Base-by-base conservation (phyloP, 2,113 vertebrate genomes). In the Sterna hirundo region DNA sequence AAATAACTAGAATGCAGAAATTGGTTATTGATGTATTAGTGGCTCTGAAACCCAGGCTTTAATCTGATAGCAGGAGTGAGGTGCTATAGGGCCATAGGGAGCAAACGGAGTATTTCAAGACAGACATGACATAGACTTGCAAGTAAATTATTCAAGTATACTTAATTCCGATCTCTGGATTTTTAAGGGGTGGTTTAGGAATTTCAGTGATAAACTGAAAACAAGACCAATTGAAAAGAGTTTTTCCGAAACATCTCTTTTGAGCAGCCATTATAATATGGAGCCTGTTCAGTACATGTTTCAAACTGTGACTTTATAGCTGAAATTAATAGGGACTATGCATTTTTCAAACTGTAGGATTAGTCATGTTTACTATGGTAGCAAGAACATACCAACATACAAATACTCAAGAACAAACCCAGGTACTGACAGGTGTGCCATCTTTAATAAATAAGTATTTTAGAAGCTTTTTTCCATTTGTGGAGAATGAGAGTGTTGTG, bases 211-310 rank as follows among this genome's bases (percentile, higher is more conserved):
- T 52, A 51, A 83, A 60, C 13, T 55, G 32, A 40, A 51, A 83
- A 13, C 25, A 70, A 14, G 1, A 6, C 13, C 15, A 34, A 23
- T 69, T 54, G 14, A 4, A 26, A 32, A 46, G 26, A 44, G 32
- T 15, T 51, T 65, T 57, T 66, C 58, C 29, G 26, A 55, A 76
- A 61, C 0, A 0, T 15, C 49, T 62, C 26, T 58, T 81, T 47
- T 18, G 17, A 42, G 27, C 34, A 82, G 1, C 20, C 1, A 0
- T 36, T 32, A 20, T 32, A 65, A 21, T 2, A 2, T 3, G 6
- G 6, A 32, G 11, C 22, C 18, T 38, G 11, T n/a, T 68, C 17
- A 17, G 29, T 17, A 30, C 29, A 2, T 34, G n/a, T 60, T 79
- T 79, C 52, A 36, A 29, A 23, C n/a, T 32, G 26, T 49, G n/a